Percentiles rank a stretch among this genome's conserved stretches.
Evolutionary conservation across 2,797 vertebrate species (phyloP).

Genomic region (Graptemys geographica): DNA sequence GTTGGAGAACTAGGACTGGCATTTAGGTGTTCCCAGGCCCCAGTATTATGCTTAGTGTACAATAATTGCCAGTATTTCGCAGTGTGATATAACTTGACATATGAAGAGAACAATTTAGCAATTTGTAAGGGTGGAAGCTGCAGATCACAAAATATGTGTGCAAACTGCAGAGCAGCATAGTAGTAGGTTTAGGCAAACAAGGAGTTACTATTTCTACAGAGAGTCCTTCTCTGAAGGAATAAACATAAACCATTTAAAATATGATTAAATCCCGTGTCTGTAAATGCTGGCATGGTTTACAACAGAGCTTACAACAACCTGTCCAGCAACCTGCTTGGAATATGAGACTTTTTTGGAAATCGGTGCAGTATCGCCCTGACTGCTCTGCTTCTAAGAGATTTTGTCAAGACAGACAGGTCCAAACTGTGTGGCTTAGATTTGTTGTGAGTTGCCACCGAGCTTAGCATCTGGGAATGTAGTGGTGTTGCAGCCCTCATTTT

Average conservation of each 20-base stretch:
- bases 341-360: not conserved
- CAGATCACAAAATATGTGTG: not conserved
- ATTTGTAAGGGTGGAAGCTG: not conserved
- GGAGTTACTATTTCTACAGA: not conserved
- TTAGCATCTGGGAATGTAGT: not conserved
- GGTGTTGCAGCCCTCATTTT: not conserved
- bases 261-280: not conserved
- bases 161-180: not conserved
- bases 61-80: not conserved
- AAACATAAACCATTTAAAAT: not conserved
- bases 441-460: not conserved
- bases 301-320: not conserved
- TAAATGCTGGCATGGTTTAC: not conserved
- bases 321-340: not conserved
- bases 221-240: not conserved
- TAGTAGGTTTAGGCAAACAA: not conserved
- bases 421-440: not conserved
- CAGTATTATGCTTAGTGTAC: not conserved
- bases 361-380: not conserved
- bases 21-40: not conserved
- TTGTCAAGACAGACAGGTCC: not conserved
- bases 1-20: not conserved
- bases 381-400: not conserved
- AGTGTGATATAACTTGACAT: rapidly evolving
- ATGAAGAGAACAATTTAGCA: not conserved